Evolutionary conservation across 2,888 invertebrate species (phyloP).

Genomic region (Agrotis exclamationis): DNA sequence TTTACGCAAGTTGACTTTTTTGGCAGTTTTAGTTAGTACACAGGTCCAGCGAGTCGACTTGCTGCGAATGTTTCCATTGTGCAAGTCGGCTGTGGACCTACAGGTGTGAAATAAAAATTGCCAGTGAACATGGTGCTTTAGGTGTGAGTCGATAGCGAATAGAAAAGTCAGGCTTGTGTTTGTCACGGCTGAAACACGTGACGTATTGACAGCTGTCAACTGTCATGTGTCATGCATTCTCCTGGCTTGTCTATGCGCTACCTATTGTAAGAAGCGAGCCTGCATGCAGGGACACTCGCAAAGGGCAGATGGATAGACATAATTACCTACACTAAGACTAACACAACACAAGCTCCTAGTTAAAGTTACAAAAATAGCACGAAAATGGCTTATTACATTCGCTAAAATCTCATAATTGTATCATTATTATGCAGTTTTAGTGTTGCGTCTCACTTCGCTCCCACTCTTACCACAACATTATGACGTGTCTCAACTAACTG

Average conservation of each 20-base stretch:
- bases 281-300: conserved; percentile 58
- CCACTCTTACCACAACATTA: conserved; percentile 57
- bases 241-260: conserved; percentile 15
- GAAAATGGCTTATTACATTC: conserved; percentile 86
- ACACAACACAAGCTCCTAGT: conserved; percentile 89
- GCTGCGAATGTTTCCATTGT: neutral
- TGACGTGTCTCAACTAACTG: conserved; percentile 63
- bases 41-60: conserved; percentile 2
- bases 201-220: conserved; percentile 3
- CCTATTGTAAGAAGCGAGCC: conserved; percentile 21
- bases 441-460: conserved; percentile 78
- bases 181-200: conserved; percentile 11
- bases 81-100: conserved; percentile 1
- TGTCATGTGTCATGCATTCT: neutral
- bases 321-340: conserved; percentile 80
- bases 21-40: neutral
- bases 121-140: conserved; percentile 31
- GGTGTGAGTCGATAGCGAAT: conserved; percentile 19
- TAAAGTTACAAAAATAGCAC: conserved; percentile 88
- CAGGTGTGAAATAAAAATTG: conserved; percentile 18
- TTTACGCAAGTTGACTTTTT: neutral
- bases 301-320: conserved; percentile 77
- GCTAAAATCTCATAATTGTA: conserved; percentile 84
- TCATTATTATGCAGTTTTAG: conserved; percentile 82
- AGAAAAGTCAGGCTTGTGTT: conserved; percentile 13